A percentile compares a stretch with the other conserved stretches of the same genome.
Evolutionary conservation across 2,888 invertebrate species (phyloP).

Genomic region (Dione juno): DNA sequence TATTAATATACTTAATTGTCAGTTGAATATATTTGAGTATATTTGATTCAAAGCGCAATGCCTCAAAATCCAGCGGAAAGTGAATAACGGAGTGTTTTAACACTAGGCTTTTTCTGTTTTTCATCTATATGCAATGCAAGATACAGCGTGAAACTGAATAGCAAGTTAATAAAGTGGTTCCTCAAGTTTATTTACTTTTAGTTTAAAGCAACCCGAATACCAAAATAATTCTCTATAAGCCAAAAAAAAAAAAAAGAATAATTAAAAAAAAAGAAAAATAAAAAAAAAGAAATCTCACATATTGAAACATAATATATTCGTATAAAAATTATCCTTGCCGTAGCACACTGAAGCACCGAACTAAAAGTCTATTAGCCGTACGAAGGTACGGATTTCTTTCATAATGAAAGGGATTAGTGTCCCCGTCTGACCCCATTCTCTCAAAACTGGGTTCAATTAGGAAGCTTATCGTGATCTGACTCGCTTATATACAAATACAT

Average conservation of each 20-base stretch:
- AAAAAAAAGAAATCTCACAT: neutral
- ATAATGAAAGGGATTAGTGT: slow-evolving; percentile 38
- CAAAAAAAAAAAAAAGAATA: neutral
- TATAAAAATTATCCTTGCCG: neutral
- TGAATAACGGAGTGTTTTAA: neutral
- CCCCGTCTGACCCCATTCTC: slow-evolving; percentile 30
- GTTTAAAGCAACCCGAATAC: too few relatives aligned
- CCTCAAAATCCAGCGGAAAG: neutral
- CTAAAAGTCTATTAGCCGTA: slow-evolving; percentile 27
- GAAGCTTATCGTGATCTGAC: slow-evolving; percentile 25
- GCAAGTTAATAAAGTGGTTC: too few relatives aligned
- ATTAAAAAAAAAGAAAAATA: neutral
- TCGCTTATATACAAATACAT: slow-evolving; percentile 22
- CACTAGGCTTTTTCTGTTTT: too few relatives aligned
- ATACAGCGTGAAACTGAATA: too few relatives aligned
- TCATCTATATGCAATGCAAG: too few relatives aligned
- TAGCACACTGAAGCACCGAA: slow-evolving; percentile 10
- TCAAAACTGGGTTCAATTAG: slow-evolving; percentile 35
- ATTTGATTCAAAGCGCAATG: too few relatives aligned
- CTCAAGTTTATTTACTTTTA: too few relatives aligned
- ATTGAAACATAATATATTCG: neutral
- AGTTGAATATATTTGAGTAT: too few relatives aligned
- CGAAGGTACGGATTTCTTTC: slow-evolving; percentile 31
- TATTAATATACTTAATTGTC: too few relatives aligned
- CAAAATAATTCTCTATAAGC: too few relatives aligned